Base-by-base conservation (phyloP, 2,797 vertebrate genomes). In the Coreius guichenoti region DNA sequence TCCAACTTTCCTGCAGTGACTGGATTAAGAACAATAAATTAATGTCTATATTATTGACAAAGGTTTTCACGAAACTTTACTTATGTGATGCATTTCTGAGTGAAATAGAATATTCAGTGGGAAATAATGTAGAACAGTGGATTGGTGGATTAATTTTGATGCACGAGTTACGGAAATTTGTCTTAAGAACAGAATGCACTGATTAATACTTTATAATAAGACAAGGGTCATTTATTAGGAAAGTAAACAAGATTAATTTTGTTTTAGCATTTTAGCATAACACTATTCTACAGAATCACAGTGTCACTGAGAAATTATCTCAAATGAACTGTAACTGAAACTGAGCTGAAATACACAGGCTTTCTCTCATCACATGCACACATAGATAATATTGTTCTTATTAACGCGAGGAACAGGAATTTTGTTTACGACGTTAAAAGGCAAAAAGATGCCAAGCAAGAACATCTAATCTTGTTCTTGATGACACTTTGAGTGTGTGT, bases 341-440 rank as follows among this genome's bases (percentile, higher is more conserved):
- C 17, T 17, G 19, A 74, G 51, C 26, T 63, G 8, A 61, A 69
- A 81, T 56, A 61, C 51, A 49, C 75, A 6, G 23, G 16, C 54
- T 0, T 1, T 5, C 3, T n/a, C 9, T 5, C 45, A 31, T 19
- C 8, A 47, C 47, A 51, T 2, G 1, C 23, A 49, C 69, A 26
- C 5, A 47, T 45, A 31, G 19, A 65, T 7, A 82, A 85, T 73
- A 65, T 81, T 91, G 89, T 86, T 92, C 87, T 87, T 67, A 89
- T 84, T 86, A 88, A 89, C 75, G 63, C 14, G n/a, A 86, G 23
- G 75, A 54, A 68, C 77, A 89, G 86, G 88, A 83, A 91, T 89
- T 83, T 70, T 88, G 86, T 92, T 93, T 87, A 91, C 72, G 47
- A 81, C 31, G 11, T 83, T 74, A 49, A 91, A 80, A 84, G 82